These are phyloP conservation scores for Porites lobata DNA, from an alignment of 92 coral and sea anemone species.

Conservation along the genomic window DNA sequence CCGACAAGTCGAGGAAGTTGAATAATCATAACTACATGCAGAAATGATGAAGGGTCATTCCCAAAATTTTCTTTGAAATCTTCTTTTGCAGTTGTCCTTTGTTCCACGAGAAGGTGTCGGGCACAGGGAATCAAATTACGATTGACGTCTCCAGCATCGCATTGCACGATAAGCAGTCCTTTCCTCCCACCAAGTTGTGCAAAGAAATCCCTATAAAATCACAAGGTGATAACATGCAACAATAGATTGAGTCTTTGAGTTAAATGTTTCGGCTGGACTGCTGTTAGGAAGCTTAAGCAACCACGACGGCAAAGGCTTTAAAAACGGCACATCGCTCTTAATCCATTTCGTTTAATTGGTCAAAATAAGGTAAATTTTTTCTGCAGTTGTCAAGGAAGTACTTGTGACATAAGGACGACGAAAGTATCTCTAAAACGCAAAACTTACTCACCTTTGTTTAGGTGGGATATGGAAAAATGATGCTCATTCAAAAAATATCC, in stretches of 20 bases:
- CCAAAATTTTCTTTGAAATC: conserved; percentile 34
- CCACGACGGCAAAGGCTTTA: no score
- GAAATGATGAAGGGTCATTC: conserved; percentile 30
- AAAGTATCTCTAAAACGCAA: no score
- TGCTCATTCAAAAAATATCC: no score
- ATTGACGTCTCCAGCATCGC: conserved; percentile 78
- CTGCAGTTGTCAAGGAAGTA: no score
- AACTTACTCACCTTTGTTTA: no score
- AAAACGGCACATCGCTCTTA: no score
- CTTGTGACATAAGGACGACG: no score
- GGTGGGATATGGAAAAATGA: no score
- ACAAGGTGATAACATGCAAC: background rate
- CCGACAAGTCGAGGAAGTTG: conserved; percentile 89
- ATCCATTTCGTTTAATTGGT: no score
- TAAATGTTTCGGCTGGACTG: background rate
- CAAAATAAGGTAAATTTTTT: no score
- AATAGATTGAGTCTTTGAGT: background rate
- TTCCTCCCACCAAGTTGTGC: conserved; percentile 82
- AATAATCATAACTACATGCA: conserved; percentile 83
- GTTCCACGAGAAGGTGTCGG: conserved; percentile 86
- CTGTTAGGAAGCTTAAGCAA: no score
- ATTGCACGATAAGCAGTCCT: conserved; percentile 90
- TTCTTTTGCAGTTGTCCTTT: conserved; percentile 64
- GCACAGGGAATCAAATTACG: conserved; percentile 88
- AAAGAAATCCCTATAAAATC: conserved; percentile 70